These are phyloP conservation scores for Phalanger gymnotis DNA, from an alignment of 2,797 vertebrate species.

Conservation along the genomic window DNA sequence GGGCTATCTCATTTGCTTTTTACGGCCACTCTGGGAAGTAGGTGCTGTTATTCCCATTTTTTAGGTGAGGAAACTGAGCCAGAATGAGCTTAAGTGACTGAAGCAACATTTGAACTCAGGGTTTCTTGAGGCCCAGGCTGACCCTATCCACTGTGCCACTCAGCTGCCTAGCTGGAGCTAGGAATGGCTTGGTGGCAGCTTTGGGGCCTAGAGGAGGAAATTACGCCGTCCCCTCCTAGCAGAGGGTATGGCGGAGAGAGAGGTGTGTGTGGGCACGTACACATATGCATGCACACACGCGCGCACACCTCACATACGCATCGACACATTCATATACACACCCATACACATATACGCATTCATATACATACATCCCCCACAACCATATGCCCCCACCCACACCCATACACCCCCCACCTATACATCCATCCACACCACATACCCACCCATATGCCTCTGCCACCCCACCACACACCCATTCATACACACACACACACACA, in stretches of 20 bases:
- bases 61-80: not conserved
- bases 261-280: not conserved
- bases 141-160: not conserved
- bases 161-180: not conserved
- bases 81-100: not conserved
- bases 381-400: no score
- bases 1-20: not conserved
- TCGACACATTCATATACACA: no score
- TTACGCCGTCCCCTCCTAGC: not conserved
- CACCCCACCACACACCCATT: no score
- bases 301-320: no score
- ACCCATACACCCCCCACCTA: no score
- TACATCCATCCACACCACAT: no score
- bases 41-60: not conserved
- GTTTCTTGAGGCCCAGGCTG: no score
- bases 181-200: not conserved
- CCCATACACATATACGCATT: no score
- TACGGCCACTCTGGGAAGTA: not conserved
- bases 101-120: not conserved
- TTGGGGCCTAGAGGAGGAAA: not conserved
- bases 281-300: no score
- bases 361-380: no score
- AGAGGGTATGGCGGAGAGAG: not conserved
- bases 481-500: no score
- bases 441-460: no score